A percentile compares a stretch with the other conserved stretches of the same genome.
Evolutionary conservation across 2,888 invertebrate genomes (phyloP).

Genomic region (Temnothorax unifasciatus): DNA sequence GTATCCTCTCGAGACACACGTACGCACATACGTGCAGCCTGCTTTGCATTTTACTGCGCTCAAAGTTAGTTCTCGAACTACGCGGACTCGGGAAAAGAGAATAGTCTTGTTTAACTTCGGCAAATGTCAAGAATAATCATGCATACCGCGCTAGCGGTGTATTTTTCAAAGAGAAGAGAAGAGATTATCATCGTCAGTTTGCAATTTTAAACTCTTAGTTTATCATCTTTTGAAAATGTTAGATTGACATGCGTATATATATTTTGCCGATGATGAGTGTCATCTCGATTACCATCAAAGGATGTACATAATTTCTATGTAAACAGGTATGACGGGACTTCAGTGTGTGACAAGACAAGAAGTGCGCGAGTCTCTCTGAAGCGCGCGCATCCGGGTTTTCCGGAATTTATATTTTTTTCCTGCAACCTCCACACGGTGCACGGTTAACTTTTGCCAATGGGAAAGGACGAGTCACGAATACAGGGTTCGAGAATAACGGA

Average conservation of each 20-base stretch:
- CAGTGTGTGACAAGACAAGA: background rate
- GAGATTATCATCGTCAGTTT: background rate
- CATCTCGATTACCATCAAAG: slow-evolving; percentile 24
- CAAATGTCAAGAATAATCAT: slow-evolving; percentile 30
- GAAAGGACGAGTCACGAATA: slow-evolving; percentile 31
- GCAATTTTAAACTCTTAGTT: background rate
- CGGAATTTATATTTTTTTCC: slow-evolving; percentile 19
- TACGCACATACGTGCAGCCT: slow-evolving; percentile 7
- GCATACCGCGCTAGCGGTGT: background rate
- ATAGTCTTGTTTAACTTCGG: background rate
- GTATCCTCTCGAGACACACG: slow-evolving; percentile 58
- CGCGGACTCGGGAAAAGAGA: slow-evolving; percentile 30
- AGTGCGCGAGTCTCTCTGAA: background rate
- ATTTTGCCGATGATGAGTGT: background rate
- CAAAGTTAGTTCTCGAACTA: slow-evolving; percentile 37
- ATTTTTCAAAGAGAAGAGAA: background rate
- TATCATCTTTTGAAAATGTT: background rate
- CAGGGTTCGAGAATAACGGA: slow-evolving; percentile 31
- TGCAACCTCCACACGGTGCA: background rate
- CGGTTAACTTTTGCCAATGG: background rate
- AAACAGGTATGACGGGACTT: slow-evolving; percentile 21
- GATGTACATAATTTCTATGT: slow-evolving; percentile 17
- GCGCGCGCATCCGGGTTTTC: slow-evolving; percentile 10
- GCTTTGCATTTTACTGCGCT: slow-evolving; percentile 55
- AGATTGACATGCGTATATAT: slow-evolving; percentile 1